Conservation (phyloP, 2,888 invertebrate species). For the Clanis bilineata region DNA sequence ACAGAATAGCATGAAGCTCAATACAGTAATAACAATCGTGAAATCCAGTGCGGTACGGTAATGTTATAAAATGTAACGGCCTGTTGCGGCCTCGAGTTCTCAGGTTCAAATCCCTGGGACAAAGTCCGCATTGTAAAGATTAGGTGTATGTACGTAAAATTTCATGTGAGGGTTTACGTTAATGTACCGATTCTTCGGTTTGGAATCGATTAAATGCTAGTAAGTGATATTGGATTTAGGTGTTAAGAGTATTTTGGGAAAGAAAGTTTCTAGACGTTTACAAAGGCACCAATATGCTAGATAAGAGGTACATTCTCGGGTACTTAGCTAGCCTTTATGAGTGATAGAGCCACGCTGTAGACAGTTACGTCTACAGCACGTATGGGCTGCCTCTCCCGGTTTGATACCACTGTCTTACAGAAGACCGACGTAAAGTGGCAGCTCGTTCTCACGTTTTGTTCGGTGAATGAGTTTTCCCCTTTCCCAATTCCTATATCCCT, state of each 20-base stretch:
- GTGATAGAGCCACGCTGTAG: too few relatives aligned
- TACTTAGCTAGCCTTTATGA: too few relatives aligned
- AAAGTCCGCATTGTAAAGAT: constrained; percentile 14
- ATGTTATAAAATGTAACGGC: constrained; percentile 33
- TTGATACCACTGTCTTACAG: too few relatives aligned
- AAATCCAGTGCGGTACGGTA: constrained; percentile 27
- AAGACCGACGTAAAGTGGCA: too few relatives aligned
- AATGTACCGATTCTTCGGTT: neutral
- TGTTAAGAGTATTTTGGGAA: neutral
- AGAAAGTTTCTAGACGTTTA: neutral
- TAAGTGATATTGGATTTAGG: neutral
- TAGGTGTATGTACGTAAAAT: constrained; percentile 15
- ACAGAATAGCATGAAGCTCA: neutral
- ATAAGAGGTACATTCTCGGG: too few relatives aligned
- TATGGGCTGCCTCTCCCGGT: too few relatives aligned
- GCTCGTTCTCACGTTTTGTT: too few relatives aligned
- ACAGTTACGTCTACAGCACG: too few relatives aligned
- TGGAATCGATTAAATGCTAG: neutral
- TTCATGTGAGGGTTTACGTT: constrained; percentile 12
- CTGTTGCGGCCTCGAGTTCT: constrained; percentile 21
- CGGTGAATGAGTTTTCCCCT: too few relatives aligned
- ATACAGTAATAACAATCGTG: constrained; percentile 30
- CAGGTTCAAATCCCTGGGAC: constrained; percentile 19
- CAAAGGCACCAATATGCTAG: too few relatives aligned
- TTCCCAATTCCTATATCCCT: too few relatives aligned